A percentile compares a stretch with the other conserved stretches of the same genome.
Conservation (phyloP, 2,888 invertebrate genomes). For the Phengaris alcon region DNA sequence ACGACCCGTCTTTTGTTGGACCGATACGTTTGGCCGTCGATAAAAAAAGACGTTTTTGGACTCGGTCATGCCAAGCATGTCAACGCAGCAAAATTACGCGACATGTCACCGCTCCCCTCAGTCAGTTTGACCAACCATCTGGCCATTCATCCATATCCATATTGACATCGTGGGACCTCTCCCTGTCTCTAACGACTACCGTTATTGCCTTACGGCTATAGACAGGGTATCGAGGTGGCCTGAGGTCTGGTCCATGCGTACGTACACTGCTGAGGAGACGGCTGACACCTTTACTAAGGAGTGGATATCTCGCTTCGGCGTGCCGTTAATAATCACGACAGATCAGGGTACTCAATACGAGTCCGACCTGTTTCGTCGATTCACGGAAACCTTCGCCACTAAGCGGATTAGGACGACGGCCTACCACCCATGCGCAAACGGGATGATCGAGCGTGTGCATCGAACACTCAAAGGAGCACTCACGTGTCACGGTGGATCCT, state of each 20-base stretch:
- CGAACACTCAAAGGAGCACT: slow-evolving; percentile 42
- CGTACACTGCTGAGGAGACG: too few relatives aligned
- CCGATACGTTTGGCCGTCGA: slow-evolving; percentile 51
- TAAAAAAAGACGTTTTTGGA: slow-evolving; percentile 46
- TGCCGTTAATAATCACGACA: slow-evolving; percentile 35
- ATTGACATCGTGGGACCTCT: too few relatives aligned
- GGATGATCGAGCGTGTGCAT: slow-evolving; percentile 37
- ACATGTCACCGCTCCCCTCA: slow-evolving; percentile 35
- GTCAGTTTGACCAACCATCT: slow-evolving; percentile 33
- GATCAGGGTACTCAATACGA: slow-evolving; percentile 42
- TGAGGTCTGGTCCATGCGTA: too few relatives aligned
- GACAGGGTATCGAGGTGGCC: too few relatives aligned
- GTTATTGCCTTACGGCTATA: too few relatives aligned
- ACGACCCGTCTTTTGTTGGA: slow-evolving; percentile 22
- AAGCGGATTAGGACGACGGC: slow-evolving; percentile 32
- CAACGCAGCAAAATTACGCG: slow-evolving; percentile 42
- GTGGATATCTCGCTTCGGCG: too few relatives aligned
- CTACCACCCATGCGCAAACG: slow-evolving; percentile 32
- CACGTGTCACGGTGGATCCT: too few relatives aligned
- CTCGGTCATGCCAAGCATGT: slow-evolving; percentile 45
- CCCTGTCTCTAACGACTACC: too few relatives aligned
- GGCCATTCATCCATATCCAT: too few relatives aligned
- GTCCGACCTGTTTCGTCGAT: slow-evolving; percentile 34
- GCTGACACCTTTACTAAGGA: too few relatives aligned
- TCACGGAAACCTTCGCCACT: slow-evolving; percentile 29